These are phyloP conservation scores for Enteromius fasciolatus DNA, from an alignment of 2,797 vertebrate genomes.

Conservation along the genomic window DNA sequence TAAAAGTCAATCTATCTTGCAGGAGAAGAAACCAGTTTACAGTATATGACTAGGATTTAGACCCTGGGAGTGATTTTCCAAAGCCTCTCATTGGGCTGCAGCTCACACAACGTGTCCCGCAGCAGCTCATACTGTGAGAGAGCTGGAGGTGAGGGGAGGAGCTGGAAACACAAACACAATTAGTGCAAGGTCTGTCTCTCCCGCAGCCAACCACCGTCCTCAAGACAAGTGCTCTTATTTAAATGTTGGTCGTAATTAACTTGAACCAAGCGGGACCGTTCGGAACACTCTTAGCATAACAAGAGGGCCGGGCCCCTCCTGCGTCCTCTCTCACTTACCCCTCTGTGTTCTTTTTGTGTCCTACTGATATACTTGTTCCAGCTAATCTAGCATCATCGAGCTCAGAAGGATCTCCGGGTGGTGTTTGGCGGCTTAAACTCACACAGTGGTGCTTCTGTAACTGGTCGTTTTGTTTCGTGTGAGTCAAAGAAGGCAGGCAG, in stretches of 20 bases:
- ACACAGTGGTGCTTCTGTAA: conserved; percentile 51
- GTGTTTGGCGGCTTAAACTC: conserved; percentile 43
- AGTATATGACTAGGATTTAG: conserved; percentile 8
- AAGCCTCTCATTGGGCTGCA: conserved; percentile 37
- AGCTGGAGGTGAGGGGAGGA: conserved; percentile 66
- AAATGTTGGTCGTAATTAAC: conserved; percentile 82
- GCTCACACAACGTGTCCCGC: conserved; percentile 63
- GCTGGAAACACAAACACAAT: conserved; percentile 76
- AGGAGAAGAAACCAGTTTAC: neutral
- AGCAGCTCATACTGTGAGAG: conserved; percentile 57
- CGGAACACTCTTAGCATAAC: conserved; percentile 74
- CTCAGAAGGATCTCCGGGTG: conserved; percentile 35
- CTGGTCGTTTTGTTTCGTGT: conserved; percentile 50
- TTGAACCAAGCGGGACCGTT: conserved; percentile 70
- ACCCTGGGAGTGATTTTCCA: neutral
- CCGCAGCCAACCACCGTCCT: conserved; percentile 65
- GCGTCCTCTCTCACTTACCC: conserved; percentile 58
- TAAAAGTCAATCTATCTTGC: neutral
- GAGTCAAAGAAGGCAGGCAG: conserved; percentile 43
- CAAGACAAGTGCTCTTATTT: conserved; percentile 76
- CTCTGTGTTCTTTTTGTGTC: conserved; percentile 58
- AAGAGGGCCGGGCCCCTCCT: conserved; percentile 66
- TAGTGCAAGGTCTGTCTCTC: conserved; percentile 72
- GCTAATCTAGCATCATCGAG: conserved; percentile 45
- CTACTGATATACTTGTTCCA: conserved; percentile 48